Evolutionary conservation across 1,140 invertebrate genomes (phyloP), one percentile per base, ranked within the genome.

Genomic region (Eriocheir sinensis): DNA sequence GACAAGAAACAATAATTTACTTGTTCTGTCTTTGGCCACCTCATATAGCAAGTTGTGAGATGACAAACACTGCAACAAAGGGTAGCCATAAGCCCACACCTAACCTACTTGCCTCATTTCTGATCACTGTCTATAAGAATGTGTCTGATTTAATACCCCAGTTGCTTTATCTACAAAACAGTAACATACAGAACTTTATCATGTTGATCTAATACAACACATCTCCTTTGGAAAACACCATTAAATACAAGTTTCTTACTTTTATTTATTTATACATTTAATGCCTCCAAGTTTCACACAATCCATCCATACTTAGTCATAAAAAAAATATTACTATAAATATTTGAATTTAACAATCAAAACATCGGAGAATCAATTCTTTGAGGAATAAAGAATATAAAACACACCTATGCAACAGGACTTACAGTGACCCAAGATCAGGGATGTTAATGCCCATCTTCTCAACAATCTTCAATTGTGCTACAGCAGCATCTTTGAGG

Each of bases 401-500:
- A 27, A 91, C 60, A 30, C 34, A 91, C 34, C 12, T 21, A n/a
- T n/a, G 44, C 41, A 30, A 15, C n/a, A 88, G n/a, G 85, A 44
- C 40, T 94, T 94, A 94, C 89, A 94, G 86, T 21, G 89, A 91
- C 9, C 93, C 93, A 53, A 94, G 38, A 40, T 94, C 91, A 48
- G 93, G 93, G 36, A 94, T 94, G 80, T 96, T 96, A 38, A 97
- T 96, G 41, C 98, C 98, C 96, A 99, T 97, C 96, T 98, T 98
- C 95, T 98, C 97, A 9, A 98, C 98, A 32, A 99, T 98, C 96
- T 98, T 98, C 53, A 98, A 96, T 96, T 99, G 99, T 38, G 98
- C 98, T 95, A 98, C 97, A 6, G 99, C 98, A 81, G 99, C 98
- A 97, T 99, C 98, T 96, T 98, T 97, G 94, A 99, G 96, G 0